phyloP scores from a whole-genome alignment of 2,797 vertebrate genomes.

The Smutsia gigantea region DNA sequence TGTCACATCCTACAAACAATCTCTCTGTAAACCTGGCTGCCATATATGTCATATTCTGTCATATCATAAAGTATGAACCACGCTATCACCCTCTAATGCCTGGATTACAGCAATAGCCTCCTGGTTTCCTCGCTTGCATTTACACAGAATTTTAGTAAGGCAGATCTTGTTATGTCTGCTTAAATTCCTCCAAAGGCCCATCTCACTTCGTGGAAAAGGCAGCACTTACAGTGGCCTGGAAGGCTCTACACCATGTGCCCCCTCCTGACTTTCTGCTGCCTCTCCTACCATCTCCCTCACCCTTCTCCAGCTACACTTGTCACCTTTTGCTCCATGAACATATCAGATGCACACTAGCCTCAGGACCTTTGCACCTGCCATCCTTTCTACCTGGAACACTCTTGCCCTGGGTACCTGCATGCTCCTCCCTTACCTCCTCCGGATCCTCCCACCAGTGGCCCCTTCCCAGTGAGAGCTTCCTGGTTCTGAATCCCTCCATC shows the following conservation, averaged over 20 bases:
- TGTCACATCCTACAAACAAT: slow-evolving; percentile 5
- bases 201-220: not conserved
- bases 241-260: not conserved
- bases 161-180: not conserved
- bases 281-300: not conserved
- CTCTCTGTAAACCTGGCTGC: not conserved
- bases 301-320: not conserved
- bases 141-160: not conserved
- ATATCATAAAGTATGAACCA: not conserved
- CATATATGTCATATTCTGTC: not conserved
- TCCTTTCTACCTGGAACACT: not conserved
- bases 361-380: not conserved
- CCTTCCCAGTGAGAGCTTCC: not conserved
- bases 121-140: not conserved
- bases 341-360: not conserved
- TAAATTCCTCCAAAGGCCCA: not conserved
- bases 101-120: not conserved
- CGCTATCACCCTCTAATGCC: not conserved
- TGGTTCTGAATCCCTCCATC: not conserved
- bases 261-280: not conserved
- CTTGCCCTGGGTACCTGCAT: not conserved
- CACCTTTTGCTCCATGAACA: not conserved
- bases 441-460: not conserved
- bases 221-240: not conserved
- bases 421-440: not conserved